Conservation (phyloP, 2,888 invertebrate genomes). For the Cephus runcator region DNA sequence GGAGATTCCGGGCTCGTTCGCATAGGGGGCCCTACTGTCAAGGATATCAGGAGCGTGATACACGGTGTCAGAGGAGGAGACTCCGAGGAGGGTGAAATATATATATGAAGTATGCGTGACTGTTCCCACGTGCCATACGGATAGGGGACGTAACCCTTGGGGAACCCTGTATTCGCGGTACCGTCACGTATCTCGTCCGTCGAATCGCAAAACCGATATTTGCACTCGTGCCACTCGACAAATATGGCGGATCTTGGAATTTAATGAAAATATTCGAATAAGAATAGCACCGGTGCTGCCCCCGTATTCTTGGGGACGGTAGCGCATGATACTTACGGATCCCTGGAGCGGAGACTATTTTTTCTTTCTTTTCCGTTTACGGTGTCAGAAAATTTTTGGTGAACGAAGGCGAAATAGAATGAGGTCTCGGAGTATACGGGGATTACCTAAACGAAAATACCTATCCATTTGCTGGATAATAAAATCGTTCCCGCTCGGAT, state of each 20-base stretch:
- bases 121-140: constrained; percentile 43
- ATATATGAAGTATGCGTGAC: constrained; percentile 36
- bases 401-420: neutral
- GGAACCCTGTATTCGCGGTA: constrained; percentile 17
- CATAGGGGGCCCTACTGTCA: neutral
- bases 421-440: neutral
- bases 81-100: neutral
- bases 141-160: neutral
- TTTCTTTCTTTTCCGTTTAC: neutral
- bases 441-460: constrained; percentile 17
- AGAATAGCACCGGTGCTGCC: neutral
- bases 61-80: neutral
- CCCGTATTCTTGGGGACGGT: neutral
- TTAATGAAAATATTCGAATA: constrained; percentile 2
- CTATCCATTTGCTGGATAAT: constrained; percentile 17
- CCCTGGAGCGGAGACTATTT: constrained; percentile 14
- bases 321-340: neutral
- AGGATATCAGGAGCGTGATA: neutral
- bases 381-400: neutral
- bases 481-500: constrained; percentile 32
- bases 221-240: constrained; percentile 24
- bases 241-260: neutral
- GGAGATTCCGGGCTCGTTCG: neutral
- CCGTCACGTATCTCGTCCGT: constrained; percentile 36
- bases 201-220: constrained; percentile 37